Percentiles rank a stretch among this genome's conserved stretches.
Conservation (phyloP, 2,888 invertebrate genomes). For the Tetranychus truncatus region DNA sequence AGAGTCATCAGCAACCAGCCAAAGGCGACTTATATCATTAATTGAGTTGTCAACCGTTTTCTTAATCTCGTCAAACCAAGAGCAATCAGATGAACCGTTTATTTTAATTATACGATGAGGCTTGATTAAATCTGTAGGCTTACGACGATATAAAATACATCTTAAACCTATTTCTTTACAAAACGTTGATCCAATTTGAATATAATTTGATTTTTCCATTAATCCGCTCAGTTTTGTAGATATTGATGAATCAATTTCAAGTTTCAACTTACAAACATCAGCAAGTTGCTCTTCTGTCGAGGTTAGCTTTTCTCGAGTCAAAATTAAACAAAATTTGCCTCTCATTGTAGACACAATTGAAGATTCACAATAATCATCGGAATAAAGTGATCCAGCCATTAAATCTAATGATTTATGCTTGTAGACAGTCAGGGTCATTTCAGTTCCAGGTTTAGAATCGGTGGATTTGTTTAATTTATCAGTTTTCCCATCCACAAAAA, state of each 20-base stretch:
- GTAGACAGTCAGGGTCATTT: not conserved
- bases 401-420: not conserved
- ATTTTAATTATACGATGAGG: not conserved
- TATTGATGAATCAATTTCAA: not conserved
- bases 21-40: constrained; percentile 36
- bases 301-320: not conserved
- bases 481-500: not conserved
- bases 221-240: not conserved
- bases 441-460: not conserved
- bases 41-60: constrained; percentile 46
- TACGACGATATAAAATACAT: not conserved
- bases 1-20: constrained; percentile 32
- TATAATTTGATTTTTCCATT: not conserved
- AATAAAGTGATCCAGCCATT: not conserved
- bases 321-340: not conserved
- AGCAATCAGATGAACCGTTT: not conserved
- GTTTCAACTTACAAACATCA: not conserved
- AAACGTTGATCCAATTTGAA: not conserved
- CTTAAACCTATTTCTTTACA: not conserved
- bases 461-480: not conserved
- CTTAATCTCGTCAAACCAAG: constrained; percentile 39
- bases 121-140: not conserved
- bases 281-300: not conserved
- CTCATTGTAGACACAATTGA: not conserved
- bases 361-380: not conserved